Base-by-base conservation (phyloP, 2,888 invertebrate genomes). In the Drosophila nigritarsus region DNA sequence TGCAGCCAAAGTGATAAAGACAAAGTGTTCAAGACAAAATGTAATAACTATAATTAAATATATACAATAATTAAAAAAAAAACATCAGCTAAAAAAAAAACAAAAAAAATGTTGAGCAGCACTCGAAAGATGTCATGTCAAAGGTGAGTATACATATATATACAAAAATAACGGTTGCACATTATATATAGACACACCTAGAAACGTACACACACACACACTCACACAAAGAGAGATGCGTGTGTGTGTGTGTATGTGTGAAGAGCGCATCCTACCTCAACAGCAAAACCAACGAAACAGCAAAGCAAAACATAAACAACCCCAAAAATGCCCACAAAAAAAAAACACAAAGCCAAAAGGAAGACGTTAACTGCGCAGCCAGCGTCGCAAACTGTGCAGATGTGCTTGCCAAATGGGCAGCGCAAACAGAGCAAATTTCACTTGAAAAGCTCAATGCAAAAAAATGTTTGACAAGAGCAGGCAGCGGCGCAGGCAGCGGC, bases 11-110 rank as follows among this genome's bases (percentile, higher is more conserved):
- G 85, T 85, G 85, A 85, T 85, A 85, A 89, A 85, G 85, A 87
- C 89, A 89, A 89, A 87, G 85, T 85, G 85, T 85, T 85, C 85
- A 85, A 83, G 87, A 79, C 67, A 82, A 87, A 85, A 89, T 87
- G 79, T 87, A 80, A 86, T 84, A 89, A 75, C 68, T 89, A 78
- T 69, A 63, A 61, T 71, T 62, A 50, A 56, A 73, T 62, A 48
- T 74, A 75, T 73, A 79, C 68, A 87, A 80, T 60, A 73, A 64
- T 53, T 55, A 74, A n/a, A 55, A 76, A 61, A 59, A 55, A 58
- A 38, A 59, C 45, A 59, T 60, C 53, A 30, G 54, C 60, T 61
- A 73, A 45, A 59, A 30, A 54, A 40, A 24, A 9, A 59, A 2
- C 18, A 34, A 65, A 55, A 45, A 53, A 65, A 56, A 66, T 65